These are phyloP conservation scores for Taeniopygia guttata DNA, from an alignment of 2,797 vertebrate species.

Conservation along the genomic window DNA sequence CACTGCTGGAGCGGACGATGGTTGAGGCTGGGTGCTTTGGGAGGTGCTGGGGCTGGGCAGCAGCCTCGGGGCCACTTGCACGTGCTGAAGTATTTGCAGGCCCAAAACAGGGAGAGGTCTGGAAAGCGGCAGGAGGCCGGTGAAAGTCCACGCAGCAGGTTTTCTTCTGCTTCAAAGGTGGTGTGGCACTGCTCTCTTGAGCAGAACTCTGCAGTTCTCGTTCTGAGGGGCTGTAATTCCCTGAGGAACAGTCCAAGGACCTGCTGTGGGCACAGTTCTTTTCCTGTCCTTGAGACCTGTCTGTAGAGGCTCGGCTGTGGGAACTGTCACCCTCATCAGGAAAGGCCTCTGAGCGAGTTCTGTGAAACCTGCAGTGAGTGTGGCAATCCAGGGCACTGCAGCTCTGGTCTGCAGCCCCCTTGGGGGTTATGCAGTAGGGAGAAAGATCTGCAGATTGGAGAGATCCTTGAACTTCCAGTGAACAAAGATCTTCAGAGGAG, in stretches of 20 bases:
- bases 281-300: constrained; percentile 69
- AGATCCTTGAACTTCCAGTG: constrained; percentile 85
- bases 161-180: constrained; percentile 75
- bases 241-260: constrained; percentile 79
- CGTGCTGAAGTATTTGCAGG: constrained; percentile 40
- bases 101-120: constrained; percentile 72
- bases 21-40: constrained; percentile 75
- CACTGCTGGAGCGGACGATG: constrained; percentile 92
- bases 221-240: constrained; percentile 72
- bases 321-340: constrained; percentile 60
- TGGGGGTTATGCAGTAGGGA: constrained; percentile 73
- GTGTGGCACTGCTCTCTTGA: constrained; percentile 39
- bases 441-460: constrained; percentile 77
- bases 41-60: constrained; percentile 58
- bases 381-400: constrained; percentile 79
- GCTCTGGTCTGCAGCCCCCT: constrained; percentile 72
- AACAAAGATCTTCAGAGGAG: constrained; percentile 86
- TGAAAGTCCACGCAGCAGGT: constrained; percentile 85
- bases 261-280: constrained; percentile 45
- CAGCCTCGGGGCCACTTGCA: constrained; percentile 27
- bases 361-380: constrained; percentile 55
- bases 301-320: constrained; percentile 71
- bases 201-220: constrained; percentile 45
- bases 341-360: constrained; percentile 57
- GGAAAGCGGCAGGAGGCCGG: constrained; percentile 75